Conservation (phyloP, 2,888 invertebrate genomes). For the Epinotia nisella region DNA sequence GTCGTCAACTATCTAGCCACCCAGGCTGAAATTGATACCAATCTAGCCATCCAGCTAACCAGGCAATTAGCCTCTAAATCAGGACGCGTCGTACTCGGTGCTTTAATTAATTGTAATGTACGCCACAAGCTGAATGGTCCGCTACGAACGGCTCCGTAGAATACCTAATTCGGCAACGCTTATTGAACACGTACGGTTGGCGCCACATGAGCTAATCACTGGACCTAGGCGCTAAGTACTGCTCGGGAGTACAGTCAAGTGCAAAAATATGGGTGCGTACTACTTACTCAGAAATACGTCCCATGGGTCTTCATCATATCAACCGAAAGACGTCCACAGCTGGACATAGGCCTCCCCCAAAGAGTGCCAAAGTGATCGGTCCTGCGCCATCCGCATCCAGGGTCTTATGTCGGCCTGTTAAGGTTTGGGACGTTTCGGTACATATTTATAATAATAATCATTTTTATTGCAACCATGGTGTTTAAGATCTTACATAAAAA, state of each 20-base stretch:
- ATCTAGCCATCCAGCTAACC: conserved; percentile 21
- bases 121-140: conserved; percentile 64
- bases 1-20: conserved; percentile 31
- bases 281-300: too few relatives aligned
- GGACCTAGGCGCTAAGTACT: neutral
- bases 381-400: too few relatives aligned
- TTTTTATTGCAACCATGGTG: too few relatives aligned
- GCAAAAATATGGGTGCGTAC: too few relatives aligned
- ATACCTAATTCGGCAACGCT: conserved; percentile 58
- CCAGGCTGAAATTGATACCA: conserved; percentile 37
- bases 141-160: conserved; percentile 59
- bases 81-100: conserved; percentile 56
- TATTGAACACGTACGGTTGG: conserved; percentile 35
- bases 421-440: too few relatives aligned
- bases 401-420: too few relatives aligned
- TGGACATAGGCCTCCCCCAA: too few relatives aligned
- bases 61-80: conserved; percentile 59
- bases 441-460: too few relatives aligned
- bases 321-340: too few relatives aligned
- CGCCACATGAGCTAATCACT: conserved; percentile 34
- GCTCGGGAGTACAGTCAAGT: neutral
- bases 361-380: too few relatives aligned
- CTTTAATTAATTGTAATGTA: conserved; percentile 67
- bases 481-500: too few relatives aligned
- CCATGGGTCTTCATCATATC: too few relatives aligned